phyloP scores from a whole-genome alignment of 1,140 invertebrate genomes.

The Onthophagus taurus region DNA sequence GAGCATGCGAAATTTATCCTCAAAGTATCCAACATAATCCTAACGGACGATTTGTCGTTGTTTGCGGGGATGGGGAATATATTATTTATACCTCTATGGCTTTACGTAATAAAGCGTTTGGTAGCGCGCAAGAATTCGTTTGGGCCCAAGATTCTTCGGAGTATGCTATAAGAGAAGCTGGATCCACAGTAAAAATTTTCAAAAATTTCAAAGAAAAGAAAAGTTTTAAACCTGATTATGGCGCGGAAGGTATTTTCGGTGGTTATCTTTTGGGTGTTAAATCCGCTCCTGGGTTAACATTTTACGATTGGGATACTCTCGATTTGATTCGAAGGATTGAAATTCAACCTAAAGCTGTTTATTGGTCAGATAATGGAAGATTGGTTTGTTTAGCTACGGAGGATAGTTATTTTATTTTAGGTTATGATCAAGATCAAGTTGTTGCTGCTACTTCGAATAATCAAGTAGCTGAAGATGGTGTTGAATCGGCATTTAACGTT shows the following conservation, averaged over 20 bases:
- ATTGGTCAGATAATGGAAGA: constrained; percentile 95
- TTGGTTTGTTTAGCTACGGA: constrained; percentile 91
- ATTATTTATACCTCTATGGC: constrained; percentile 99
- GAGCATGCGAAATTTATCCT: constrained; percentile 98
- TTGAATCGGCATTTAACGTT: constrained; percentile 96
- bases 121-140: constrained; percentile 96
- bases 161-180: constrained; percentile 84
- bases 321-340: constrained; percentile 91
- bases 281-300: constrained; percentile 82
- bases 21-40: constrained; percentile 98
- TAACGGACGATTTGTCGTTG: constrained; percentile 97
- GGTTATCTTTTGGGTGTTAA: constrained; percentile 90
- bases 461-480: constrained; percentile 83
- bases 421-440: constrained; percentile 74
- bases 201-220: constrained; percentile 98
- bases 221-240: constrained; percentile 91
- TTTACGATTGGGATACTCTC: constrained; percentile 96
- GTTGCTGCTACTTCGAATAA: constrained; percentile 62
- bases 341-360: constrained; percentile 88
- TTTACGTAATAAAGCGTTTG: constrained; percentile 96
- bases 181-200: constrained; percentile 85
- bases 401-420: constrained; percentile 92
- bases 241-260: constrained; percentile 95
- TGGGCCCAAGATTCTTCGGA: constrained; percentile 97
- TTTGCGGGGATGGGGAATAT: constrained; percentile 99